Evolutionary conservation across 2,113 vertebrate genomes (phyloP).

Genomic region (Macroglossus sobrinus): DNA sequence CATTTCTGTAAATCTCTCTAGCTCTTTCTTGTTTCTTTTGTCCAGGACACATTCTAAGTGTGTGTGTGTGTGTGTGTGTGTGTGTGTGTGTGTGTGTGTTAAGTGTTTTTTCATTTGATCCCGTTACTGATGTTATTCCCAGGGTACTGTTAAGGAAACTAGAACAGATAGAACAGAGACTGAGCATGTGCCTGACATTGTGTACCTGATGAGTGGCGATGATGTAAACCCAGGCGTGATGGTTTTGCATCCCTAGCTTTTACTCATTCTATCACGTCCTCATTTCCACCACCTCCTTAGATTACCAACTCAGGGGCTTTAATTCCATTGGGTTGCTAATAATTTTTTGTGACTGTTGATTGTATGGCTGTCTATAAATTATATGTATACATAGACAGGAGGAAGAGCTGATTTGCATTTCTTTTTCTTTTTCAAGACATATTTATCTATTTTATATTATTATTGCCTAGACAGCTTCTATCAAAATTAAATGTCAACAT

Average conservation of each 20-base stretch:
- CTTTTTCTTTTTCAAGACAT: background rate
- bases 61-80: background rate
- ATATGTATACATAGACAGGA: background rate
- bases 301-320: background rate
- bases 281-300: too few relatives aligned
- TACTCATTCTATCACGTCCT: rapidly evolving
- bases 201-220: background rate
- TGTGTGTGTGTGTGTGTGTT: background rate
- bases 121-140: background rate
- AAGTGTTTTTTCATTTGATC: background rate
- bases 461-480: background rate
- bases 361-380: background rate
- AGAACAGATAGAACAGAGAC: background rate
- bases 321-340: background rate
- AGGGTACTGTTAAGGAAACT: background rate
- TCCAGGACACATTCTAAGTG: background rate
- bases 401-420: background rate
- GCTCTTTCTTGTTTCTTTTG: background rate
- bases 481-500: background rate
- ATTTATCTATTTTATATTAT: background rate
- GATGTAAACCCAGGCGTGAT: background rate
- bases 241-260: background rate
- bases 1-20: background rate
- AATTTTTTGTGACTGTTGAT: background rate
- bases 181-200: background rate